Base-by-base conservation (phyloP, 1,140 invertebrate genomes). In the Trinorchestia longiramus region DNA sequence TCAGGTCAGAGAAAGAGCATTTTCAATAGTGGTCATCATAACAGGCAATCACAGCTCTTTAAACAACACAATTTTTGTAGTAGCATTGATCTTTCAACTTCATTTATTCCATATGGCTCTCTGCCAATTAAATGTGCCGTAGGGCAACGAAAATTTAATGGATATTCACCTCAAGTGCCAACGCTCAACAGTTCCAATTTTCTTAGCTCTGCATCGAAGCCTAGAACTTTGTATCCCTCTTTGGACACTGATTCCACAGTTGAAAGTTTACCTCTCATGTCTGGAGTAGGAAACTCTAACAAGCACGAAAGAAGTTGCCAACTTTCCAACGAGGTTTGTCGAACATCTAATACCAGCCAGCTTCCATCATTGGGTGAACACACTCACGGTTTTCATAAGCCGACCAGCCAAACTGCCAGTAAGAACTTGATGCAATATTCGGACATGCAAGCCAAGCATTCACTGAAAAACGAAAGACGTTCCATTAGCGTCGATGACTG, bases 241-340 rank as follows among this genome's bases (percentile, higher is more conserved):
- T n/a, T 94, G 23, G 92, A 94, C 40, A 40, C 47, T 40, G 92
- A 94, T 47, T 94, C 92, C 47, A 94, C 43, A 94, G 44, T 94
- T 1, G 92, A 94, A 45, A 94, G 92, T n/a, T 94, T 94, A 43
- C 92, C 92, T 23, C 41, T 45, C 11, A 45, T 94, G 36, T 43
- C 43, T 47, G 92, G 44, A 44, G 23, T n/a, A 19, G 92, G 11
- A 47, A 94, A 47, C 40, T 45, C 43, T 47, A 15, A 8, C 43
- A 42, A 90, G 28, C 62, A 77, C 8, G 62, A 28, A 15, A 77
- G 28, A 77, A 77, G 15, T 77, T 77, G 62, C 36, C 62, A 77
- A 77, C 62, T 36, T 77, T 28, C 62, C 28, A 77, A 77, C 62
- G 62, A 77, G 36, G 28, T 19, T 36, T 23, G 1, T 36, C 28